Evolutionary conservation across 2,113 vertebrate species (phyloP).

Genomic region (Sinocyclocheilus grahami): DNA sequence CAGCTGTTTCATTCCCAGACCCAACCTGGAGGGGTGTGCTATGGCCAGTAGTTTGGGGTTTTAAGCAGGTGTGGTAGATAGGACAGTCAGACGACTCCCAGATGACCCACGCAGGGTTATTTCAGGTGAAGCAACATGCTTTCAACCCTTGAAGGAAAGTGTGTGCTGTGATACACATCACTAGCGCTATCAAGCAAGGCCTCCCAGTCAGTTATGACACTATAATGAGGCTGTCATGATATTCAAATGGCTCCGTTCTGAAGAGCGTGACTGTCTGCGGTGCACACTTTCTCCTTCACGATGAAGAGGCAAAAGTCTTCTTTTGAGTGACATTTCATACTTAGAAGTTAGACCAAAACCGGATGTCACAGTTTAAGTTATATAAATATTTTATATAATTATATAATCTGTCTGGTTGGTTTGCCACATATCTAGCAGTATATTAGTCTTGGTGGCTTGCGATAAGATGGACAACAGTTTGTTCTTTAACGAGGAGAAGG

Average conservation of each 20-base stretch:
- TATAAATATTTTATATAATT: not conserved
- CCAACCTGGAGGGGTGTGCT: slow-evolving; percentile 37
- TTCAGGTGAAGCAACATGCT: slow-evolving; percentile 34
- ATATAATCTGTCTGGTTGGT: not conserved
- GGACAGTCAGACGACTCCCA: not conserved
- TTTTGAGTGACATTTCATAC: not conserved
- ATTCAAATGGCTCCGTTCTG: slow-evolving; percentile 85
- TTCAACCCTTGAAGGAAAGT: slow-evolving; percentile 56
- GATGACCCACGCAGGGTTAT: slow-evolving; percentile 3
- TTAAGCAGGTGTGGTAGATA: not conserved
- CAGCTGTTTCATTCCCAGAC: slow-evolving; percentile 47
- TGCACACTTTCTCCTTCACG: slow-evolving; percentile 38
- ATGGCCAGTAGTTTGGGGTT: slow-evolving; percentile 27
- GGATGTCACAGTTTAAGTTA: not conserved
- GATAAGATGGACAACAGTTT: not conserved
- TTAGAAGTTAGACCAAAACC: not conserved
- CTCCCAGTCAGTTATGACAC: slow-evolving; percentile 82
- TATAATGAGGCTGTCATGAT: slow-evolving; percentile 89
- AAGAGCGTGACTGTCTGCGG: slow-evolving; percentile 82
- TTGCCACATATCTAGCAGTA: not conserved
- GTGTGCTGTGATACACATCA: slow-evolving; percentile 77
- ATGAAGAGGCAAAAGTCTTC: slow-evolving; percentile 16
- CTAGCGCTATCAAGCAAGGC: slow-evolving; percentile 72
- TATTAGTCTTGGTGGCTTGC: not conserved
- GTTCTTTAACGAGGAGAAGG: slow-evolving; percentile 12